Evolutionary conservation across 2,113 vertebrate species (phyloP).

Genomic region (Leucosticte australis): DNA sequence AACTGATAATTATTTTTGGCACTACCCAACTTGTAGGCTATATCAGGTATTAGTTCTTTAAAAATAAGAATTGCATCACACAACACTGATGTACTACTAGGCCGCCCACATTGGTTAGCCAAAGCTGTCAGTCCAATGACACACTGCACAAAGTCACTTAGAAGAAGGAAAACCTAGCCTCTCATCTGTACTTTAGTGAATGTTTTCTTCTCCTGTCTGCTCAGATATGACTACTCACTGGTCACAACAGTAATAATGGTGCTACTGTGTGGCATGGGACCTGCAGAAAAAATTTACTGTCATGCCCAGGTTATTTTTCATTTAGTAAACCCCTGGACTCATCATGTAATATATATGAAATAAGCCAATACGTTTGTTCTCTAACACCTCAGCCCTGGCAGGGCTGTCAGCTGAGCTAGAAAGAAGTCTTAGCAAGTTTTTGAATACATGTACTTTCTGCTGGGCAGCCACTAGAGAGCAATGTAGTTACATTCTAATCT

Average conservation of each 20-base stretch:
- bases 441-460: not conserved
- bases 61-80: not conserved
- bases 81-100: not conserved
- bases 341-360: not conserved
- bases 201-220: not conserved
- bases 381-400: not conserved
- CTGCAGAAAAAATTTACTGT: not conserved
- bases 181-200: not conserved
- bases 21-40: not conserved
- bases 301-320: not conserved
- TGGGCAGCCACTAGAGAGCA: conserved; percentile 58
- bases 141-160: not conserved
- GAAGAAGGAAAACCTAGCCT: not conserved
- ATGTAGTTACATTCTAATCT: not conserved
- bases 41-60: not conserved
- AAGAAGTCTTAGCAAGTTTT: not conserved
- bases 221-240: not conserved
- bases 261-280: not conserved
- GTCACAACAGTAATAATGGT: not conserved
- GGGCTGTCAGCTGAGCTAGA: not conserved
- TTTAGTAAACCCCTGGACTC: not conserved
- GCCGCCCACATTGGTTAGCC: not conserved
- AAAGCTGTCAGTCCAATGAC: not conserved
- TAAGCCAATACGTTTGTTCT: not conserved
- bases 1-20: not conserved